Conservation (phyloP, 2,888 invertebrate genomes). For the Nowickia ferox region DNA sequence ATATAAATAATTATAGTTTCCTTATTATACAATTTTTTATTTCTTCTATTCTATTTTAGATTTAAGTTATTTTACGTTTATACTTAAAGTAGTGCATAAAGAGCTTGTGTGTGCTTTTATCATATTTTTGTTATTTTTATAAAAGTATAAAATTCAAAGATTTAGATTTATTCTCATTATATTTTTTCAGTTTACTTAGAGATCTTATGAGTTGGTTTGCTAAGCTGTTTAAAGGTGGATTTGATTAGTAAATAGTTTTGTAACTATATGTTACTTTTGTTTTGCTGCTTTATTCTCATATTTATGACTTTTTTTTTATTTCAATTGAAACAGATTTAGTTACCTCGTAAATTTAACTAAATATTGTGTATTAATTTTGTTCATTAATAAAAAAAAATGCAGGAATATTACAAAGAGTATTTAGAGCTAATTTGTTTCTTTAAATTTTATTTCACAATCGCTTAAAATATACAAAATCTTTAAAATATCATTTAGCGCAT, state of each 20-base stretch:
- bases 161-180: background rate
- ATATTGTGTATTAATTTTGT: too few relatives aligned
- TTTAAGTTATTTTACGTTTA: slow-evolving; percentile 19
- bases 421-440: too few relatives aligned
- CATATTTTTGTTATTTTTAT: background rate
- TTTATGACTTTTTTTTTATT: too few relatives aligned
- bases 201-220: background rate
- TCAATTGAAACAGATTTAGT: too few relatives aligned
- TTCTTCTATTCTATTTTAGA: slow-evolving; percentile 17
- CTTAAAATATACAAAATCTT: background rate
- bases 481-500: background rate
- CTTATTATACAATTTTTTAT: slow-evolving; percentile 27
- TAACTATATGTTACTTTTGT: background rate
- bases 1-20: slow-evolving; percentile 25
- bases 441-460: too few relatives aligned
- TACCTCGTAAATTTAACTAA: too few relatives aligned
- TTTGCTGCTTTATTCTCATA: too few relatives aligned
- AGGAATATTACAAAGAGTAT: too few relatives aligned
- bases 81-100: slow-evolving; percentile 25
- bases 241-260: background rate
- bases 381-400: too few relatives aligned
- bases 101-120: slow-evolving; percentile 1
- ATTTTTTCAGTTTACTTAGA: background rate
- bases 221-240: slow-evolving; percentile 3
- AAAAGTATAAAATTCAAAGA: background rate